Base-by-base conservation (phyloP, 2,113 vertebrate genomes). In the Oncorhynchus masou region DNA sequence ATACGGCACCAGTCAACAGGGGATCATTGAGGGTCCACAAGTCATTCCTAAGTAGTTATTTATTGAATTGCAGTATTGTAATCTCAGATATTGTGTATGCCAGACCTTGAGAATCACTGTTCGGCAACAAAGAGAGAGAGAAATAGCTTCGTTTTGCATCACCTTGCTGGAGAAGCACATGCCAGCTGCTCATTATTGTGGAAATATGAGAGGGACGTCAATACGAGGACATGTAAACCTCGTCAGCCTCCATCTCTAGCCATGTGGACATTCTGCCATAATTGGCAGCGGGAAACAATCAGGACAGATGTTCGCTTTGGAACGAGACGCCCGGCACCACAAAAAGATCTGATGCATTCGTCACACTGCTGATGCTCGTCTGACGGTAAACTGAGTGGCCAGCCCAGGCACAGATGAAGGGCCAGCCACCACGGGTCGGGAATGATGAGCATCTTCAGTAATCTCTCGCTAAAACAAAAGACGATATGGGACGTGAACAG, bases 281-380 rank as follows among this genome's bases (percentile, higher is more conserved):
- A 68, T 68, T 68, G 65, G 27, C 70, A 74, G 54, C 12, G 2
- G 64, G 79, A 71, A 29, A 74, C 76, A 48, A 60, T 75, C n/a
- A n/a, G 62, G 73, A 68, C 84, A 88, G 79, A 87, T 86, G 87
- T 87, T 84, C 80, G 62, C 74, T 79, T 78, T 73, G 81, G 81
- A 77, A 27, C 71, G 29, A 19, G 71, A 76, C 59, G 80, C 80
- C 68, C 65, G 0, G 54, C n/a, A n/a, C 68, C 16, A 72, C 73
- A 72, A 79, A 13, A 31, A 81, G 11, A 54, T 31, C 45, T 8
- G 72, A 81, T 8, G 77, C 82, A 84, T 13, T 4, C n/a, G 29
- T 59, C 57, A 68, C 62, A 57, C 67, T 68, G 65, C 16, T 29
- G 25, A 29, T 67, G 65, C 29, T 15, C 45, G 25, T 76, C 73